A percentile compares a stretch with the other conserved stretches of the same genome.
phyloP scores from a whole-genome alignment of 2,888 invertebrate genomes.

The Iphiclides podalirius region DNA sequence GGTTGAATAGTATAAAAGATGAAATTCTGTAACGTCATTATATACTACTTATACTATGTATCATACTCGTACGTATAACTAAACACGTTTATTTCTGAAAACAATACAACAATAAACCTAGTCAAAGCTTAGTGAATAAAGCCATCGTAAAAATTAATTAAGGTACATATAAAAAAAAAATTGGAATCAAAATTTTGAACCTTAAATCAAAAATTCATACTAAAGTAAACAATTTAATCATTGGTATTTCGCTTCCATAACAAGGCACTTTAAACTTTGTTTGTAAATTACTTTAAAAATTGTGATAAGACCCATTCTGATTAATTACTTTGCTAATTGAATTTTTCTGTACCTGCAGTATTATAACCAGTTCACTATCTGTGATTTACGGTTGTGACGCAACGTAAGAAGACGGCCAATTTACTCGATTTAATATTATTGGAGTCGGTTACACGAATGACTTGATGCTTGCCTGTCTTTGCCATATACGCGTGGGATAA shows the following conservation, averaged over 20 bases:
- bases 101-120: too few species aligned
- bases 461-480: constrained; percentile 1
- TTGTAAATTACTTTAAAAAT: constrained; percentile 1
- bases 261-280: constrained; percentile 15
- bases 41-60: too few species aligned
- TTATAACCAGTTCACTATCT: constrained; percentile 4
- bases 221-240: not conserved
- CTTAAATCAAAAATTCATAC: not conserved
- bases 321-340: constrained; percentile 17
- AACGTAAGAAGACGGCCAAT: constrained; percentile 7
- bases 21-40: too few species aligned
- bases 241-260: not conserved
- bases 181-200: not conserved
- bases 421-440: constrained; percentile 6
- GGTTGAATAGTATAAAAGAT: too few species aligned
- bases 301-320: constrained; percentile 8
- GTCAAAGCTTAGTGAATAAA: too few species aligned
- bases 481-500: constrained; percentile 7
- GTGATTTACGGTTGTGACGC: constrained; percentile 4
- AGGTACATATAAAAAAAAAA: too few species aligned
- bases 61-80: too few species aligned
- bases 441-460: not conserved
- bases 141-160: too few species aligned
- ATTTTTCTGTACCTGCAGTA: constrained; percentile 11
- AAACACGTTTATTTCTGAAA: too few species aligned